Evolutionary conservation across 92 coral and sea anemone species (phyloP).

Genomic region (Palythoa heliodiscus): DNA sequence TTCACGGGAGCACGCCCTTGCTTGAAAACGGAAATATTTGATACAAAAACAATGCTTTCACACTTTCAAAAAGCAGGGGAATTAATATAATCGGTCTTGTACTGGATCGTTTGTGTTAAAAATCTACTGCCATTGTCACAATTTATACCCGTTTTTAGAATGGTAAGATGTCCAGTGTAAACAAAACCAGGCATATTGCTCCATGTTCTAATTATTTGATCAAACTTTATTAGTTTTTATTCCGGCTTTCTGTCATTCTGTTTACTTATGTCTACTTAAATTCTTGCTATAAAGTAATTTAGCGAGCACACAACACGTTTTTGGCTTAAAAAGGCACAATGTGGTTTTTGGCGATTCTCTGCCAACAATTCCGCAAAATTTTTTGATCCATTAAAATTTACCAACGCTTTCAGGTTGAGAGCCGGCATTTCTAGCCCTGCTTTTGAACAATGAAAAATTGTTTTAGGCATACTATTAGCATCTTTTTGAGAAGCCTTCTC

Average conservation of each 20-base stretch:
- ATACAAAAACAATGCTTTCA: neutral
- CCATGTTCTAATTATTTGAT: conserved; percentile 87
- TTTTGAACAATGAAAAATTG: neutral
- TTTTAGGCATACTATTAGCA: neutral
- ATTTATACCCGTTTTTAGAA: conserved; percentile 22
- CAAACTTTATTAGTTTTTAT: conserved; percentile 83
- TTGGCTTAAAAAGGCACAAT: neutral
- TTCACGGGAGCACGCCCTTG: no score
- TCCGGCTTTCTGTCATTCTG: conserved; percentile 77
- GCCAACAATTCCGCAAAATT: neutral
- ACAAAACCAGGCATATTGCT: conserved; percentile 71
- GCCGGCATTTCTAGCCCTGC: neutral
- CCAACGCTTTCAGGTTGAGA: neutral
- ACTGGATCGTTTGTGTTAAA: neutral
- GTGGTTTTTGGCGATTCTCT: conserved; percentile 22
- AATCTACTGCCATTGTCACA: conserved; percentile 23
- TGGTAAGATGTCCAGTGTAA: conserved; percentile 68
- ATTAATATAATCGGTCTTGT: neutral
- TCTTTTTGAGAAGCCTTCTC: neutral
- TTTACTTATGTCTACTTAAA: conserved; percentile 57
- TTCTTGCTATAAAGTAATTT: conserved; percentile 46
- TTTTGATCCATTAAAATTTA: neutral
- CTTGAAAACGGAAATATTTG: no score
- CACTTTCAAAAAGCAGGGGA: neutral
- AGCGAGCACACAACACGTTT: conserved; percentile 37